A percentile compares a stretch with the other conserved stretches of the same genome.
These are phyloP conservation scores for Argyra leucocephala DNA, from an alignment of 2,888 invertebrate genomes.

Conservation along the genomic window DNA sequence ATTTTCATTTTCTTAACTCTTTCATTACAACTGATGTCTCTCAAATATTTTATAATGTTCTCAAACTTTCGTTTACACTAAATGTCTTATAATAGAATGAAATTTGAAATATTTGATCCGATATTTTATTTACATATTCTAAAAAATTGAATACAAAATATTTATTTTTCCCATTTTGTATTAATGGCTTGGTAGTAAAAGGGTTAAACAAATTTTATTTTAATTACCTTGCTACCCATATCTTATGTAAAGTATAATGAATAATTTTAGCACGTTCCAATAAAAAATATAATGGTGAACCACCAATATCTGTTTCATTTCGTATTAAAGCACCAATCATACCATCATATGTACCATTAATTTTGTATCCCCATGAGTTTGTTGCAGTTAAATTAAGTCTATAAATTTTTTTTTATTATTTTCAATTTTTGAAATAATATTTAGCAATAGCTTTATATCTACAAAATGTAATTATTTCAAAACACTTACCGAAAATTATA, in stretches of 20 bases:
- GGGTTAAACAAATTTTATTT: conserved; percentile 20
- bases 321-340: conserved; percentile 52
- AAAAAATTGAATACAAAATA: too few species aligned
- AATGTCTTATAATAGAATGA: too few species aligned
- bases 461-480: background rate
- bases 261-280: conserved; percentile 51
- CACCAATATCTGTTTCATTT: conserved; percentile 54
- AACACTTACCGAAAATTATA: conserved; percentile 56
- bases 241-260: conserved; percentile 50
- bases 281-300: conserved; percentile 56
- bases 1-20: too few species aligned
- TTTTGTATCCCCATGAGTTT: conserved; percentile 55
- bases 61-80: too few species aligned
- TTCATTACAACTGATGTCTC: too few species aligned
- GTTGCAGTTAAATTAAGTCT: conserved; percentile 37
- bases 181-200: too few species aligned
- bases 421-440: background rate
- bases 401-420: conserved; percentile 18
- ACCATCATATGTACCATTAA: conserved; percentile 54
- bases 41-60: too few species aligned
- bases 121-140: too few species aligned
- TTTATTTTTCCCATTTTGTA: too few species aligned
- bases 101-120: too few species aligned
- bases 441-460: too few species aligned
- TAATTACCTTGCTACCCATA: conserved; percentile 57